Conservation (phyloP, 1,140 invertebrate genomes). For the Achroia grisella region DNA sequence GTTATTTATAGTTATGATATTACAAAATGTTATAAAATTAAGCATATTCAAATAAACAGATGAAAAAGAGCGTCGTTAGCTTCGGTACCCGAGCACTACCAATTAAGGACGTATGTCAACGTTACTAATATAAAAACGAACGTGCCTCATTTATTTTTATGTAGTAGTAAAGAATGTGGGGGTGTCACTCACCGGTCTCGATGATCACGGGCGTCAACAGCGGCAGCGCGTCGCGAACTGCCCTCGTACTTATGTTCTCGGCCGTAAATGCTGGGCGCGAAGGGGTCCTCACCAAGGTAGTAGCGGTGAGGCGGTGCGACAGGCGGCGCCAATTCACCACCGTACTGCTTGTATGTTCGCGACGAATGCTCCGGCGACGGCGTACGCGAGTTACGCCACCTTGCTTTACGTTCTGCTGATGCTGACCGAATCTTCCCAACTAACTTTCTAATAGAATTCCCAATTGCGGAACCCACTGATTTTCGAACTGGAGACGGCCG, state of each 20-base stretch:
- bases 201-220: slow-evolving; percentile 52
- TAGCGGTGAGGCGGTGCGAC: slow-evolving; percentile 80
- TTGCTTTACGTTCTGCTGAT: slow-evolving; percentile 80
- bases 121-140: too few species aligned
- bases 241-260: slow-evolving; percentile 85
- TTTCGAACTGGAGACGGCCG: slow-evolving; percentile 69
- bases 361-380: slow-evolving; percentile 72
- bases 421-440: slow-evolving; percentile 85
- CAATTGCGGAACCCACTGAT: slow-evolving; percentile 75
- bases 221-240: slow-evolving; percentile 63
- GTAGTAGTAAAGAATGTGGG: not conserved
- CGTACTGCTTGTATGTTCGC: slow-evolving; percentile 69
- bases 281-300: slow-evolving; percentile 88
- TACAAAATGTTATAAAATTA: too few species aligned
- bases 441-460: slow-evolving; percentile 83
- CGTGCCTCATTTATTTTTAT: too few species aligned
- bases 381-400: slow-evolving; percentile 72
- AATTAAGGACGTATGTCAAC: not conserved
- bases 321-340: slow-evolving; percentile 70
- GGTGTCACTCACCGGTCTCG: slow-evolving; percentile 46
- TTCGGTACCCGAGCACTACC: not conserved
- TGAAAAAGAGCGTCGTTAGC: too few species aligned
- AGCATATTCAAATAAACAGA: too few species aligned
- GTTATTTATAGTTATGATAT: slow-evolving; percentile 1
- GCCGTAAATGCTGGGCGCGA: slow-evolving; percentile 85